Evolutionary conservation across 2,888 invertebrate species (phyloP).

Genomic region (Hecatera dysodea): DNA sequence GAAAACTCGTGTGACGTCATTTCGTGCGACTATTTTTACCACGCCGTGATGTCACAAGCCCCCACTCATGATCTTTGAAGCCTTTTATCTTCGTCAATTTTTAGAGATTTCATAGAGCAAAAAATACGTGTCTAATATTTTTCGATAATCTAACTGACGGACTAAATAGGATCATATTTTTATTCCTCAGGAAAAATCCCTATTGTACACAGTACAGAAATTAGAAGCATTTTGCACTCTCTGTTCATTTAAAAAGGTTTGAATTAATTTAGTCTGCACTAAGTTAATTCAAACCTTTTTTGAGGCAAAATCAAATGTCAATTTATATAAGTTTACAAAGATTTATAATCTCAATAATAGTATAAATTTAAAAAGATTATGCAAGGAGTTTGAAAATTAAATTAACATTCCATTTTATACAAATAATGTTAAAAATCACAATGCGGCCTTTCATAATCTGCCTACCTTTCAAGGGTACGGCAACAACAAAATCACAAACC

Average conservation of each 20-base stretch:
- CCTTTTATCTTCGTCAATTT: no score
- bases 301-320: constrained; percentile 20
- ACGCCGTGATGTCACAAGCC: no score
- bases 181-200: no score
- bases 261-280: no score
- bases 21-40: no score
- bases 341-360: constrained; percentile 51
- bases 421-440: constrained; percentile 44
- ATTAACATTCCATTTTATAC: constrained; percentile 54
- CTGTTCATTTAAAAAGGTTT: constrained; percentile 6
- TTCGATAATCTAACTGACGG: no score
- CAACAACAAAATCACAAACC: constrained; percentile 27
- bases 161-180: no score
- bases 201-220: constrained; percentile 60
- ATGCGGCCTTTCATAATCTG: constrained; percentile 9
- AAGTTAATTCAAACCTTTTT: background rate
- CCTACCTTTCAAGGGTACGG: constrained; percentile 13
- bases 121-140: no score
- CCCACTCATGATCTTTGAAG: no score
- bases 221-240: constrained; percentile 24
- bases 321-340: constrained; percentile 29
- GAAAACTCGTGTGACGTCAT: no score
- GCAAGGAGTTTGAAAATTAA: constrained; percentile 38
- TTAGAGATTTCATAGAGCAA: no score
- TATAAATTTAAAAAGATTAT: constrained; percentile 39